phyloP scores from a whole-genome alignment of 1,140 invertebrate species.

The Yoshiicerus persimilis region DNA sequence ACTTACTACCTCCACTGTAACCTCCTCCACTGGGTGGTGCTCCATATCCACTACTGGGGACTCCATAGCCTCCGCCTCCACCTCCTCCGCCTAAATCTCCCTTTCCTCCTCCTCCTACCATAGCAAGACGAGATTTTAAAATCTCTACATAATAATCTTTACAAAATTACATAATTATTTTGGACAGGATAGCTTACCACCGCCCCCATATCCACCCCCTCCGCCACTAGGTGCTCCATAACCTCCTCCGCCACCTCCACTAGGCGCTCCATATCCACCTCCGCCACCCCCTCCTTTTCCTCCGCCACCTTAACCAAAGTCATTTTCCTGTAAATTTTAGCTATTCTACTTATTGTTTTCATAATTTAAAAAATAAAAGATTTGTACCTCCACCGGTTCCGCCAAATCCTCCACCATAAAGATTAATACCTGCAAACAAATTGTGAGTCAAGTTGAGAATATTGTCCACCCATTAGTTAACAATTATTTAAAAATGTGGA shows the following conservation, averaged over 20 bases:
- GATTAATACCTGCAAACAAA: neutral
- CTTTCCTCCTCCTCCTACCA: neutral
- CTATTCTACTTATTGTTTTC: too few relatives aligned
- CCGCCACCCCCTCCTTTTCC: neutral
- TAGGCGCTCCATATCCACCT: neutral
- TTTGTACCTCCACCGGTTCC: neutral
- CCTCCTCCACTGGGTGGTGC: neutral
- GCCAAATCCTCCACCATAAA: neutral
- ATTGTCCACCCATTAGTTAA: neutral
- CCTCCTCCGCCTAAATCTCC: neutral
- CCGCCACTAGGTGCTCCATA: neutral
- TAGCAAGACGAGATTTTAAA: too few relatives aligned
- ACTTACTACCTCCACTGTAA: neutral
- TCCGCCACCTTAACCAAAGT: neutral
- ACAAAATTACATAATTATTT: too few relatives aligned
- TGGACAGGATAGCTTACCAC: too few relatives aligned
- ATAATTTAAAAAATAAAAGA: neutral
- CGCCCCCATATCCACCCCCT: neutral
- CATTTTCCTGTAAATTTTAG: neutral
- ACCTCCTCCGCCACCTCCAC: neutral
- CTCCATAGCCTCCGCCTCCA: neutral
- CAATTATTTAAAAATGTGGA: too few relatives aligned
- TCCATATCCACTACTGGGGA: neutral
- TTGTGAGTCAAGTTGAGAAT: too few relatives aligned
- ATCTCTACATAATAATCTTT: too few relatives aligned